Base-by-base conservation (phyloP, 2,113 vertebrate genomes). In the Phalacrocorax pelagicus region DNA sequence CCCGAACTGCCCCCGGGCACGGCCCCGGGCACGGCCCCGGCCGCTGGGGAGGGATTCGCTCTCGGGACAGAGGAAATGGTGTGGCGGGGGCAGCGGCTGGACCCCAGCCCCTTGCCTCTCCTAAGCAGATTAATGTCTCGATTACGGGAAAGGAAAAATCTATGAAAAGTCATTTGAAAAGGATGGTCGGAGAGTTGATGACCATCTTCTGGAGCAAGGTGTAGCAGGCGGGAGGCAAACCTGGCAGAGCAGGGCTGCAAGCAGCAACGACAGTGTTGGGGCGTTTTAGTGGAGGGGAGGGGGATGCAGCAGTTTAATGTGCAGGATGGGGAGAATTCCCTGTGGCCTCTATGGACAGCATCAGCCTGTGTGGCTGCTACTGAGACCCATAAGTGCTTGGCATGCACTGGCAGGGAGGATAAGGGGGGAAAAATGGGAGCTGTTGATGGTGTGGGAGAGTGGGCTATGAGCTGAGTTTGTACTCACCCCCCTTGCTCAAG, bases 161-260 rank as follows among this genome's bases (percentile, higher is more conserved):
- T 27, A 7, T 34, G 61, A 58, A 55, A 94, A 94, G 27, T 70
- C 19, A 0, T 40, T 87, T 91, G 3, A 51, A 86, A 88, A 38
- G 29, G 22, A 11, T 2, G 5, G 1, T 5, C 3, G 19, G 69
- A 57, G 38, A 51, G 63, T 3, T 29, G 21, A 21, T 42, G 27
- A 54, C 7, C 34, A 15, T 52, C 44, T 80, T 52, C 42, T 1
- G 2, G 42, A 71, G 54, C 1, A 1, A 51, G 27, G 12, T 0
- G 0, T 5, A 44, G 49, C 6, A 7, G 81, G 13, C 3, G 1
- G 24, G 38, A 44, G 72, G 36, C 55, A 55, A 46, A 38, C 44
- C 51, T 57, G 5, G 30, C 54, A 38, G 44, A 34, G 42, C 32
- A n/a, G 42, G n/a, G 73, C 55, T 51, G 46, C 2, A 8, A 51